Base-by-base conservation (phyloP, 2,113 vertebrate genomes). In the Tupaia tana region DNA sequence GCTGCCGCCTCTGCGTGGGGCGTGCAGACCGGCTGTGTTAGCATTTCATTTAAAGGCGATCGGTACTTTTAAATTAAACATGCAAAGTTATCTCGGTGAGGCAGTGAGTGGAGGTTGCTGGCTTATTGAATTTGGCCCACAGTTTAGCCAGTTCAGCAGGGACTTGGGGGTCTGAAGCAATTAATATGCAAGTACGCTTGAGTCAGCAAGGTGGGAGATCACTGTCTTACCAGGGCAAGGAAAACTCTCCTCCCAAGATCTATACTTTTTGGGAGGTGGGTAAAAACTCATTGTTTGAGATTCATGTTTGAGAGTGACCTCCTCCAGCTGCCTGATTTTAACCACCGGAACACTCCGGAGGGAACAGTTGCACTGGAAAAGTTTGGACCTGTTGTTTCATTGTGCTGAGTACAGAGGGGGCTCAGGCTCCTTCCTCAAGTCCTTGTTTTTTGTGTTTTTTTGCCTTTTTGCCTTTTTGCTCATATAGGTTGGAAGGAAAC, bases 1-100 rank as follows among this genome's bases (percentile, higher is more conserved):
- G 43, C 43, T 43, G 43, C 43, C 5, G 43, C 43, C 43, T 74
- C 19, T 54, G 96, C 31, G 24, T 29, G 14, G 58, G 58, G 78
- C 71, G 0, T 77, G 71, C 70, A 86, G 80, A 84, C 20, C 1
- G 88, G 89, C 96, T 86, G 94, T 83, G 97, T 98, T 97, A 98
- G 97, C 96, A 95, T 98, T 98, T 98, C 95, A 88, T 98, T 98
- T 97, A 94, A 95, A 93, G 97, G 86, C 97, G 91, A 98, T 98
- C 97, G 74, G 97, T 98, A 82, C 91, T 98, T 92, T 97, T 97
- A 96, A 98, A 95, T 98, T 98, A 98, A 93, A 95, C 95, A 86
- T 98, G 97, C 84, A 93, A 78, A 77, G 97, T 98, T 98, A 98
- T 98, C 97, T 98, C 97, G 73, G 89, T 96, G 98, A 98, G 95